A percentile compares a stretch with the other conserved stretches of the same genome.
These are phyloP conservation scores for Papio anubis DNA, from an alignment of 2,113 vertebrate genomes.

Conservation along the genomic window DNA sequence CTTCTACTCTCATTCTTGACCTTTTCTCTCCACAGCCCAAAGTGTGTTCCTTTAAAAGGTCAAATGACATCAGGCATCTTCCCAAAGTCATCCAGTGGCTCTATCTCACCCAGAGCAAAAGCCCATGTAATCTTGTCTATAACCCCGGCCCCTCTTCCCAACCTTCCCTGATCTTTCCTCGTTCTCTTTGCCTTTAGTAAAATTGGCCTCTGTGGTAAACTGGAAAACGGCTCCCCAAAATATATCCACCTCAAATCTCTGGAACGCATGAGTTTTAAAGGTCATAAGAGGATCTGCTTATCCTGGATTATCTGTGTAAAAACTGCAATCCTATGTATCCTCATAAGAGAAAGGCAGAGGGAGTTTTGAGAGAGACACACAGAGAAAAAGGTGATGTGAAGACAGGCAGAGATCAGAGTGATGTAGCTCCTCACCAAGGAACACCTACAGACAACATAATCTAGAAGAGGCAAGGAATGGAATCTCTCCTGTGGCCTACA, in stretches of 20 bases:
- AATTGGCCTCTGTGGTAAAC: background rate
- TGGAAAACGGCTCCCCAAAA: background rate
- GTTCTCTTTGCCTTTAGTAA: background rate
- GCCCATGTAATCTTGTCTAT: background rate
- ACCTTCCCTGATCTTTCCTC: rapidly evolving
- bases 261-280: background rate
- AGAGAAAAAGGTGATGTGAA: background rate
- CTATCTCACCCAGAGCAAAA: background rate
- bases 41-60: background rate
- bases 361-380: background rate
- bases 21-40: background rate
- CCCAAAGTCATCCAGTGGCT: background rate
- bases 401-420: background rate
- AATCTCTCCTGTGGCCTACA: background rate
- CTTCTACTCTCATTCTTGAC: background rate
- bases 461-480: background rate
- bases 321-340: background rate
- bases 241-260: background rate
- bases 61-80: background rate
- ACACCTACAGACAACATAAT: background rate
- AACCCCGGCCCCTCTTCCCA: background rate
- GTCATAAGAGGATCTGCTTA: background rate
- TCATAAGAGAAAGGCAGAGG: background rate
- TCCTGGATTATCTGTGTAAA: background rate
- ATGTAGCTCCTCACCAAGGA: background rate